Percentiles rank a stretch among this genome's conserved stretches.
Conservation (phyloP, 2,888 invertebrate genomes). For the Pelosia muscerda region DNA sequence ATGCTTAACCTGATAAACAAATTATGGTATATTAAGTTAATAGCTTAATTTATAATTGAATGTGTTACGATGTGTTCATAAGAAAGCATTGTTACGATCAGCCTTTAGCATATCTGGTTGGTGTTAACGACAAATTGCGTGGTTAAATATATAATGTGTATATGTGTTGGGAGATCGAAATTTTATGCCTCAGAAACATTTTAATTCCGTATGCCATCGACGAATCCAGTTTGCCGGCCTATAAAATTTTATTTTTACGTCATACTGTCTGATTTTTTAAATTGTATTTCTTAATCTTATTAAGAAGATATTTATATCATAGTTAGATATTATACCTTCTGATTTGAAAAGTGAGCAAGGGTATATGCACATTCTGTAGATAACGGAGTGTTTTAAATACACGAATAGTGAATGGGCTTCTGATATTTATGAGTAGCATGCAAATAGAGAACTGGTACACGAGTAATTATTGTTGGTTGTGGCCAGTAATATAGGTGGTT, state of each 20-base stretch:
- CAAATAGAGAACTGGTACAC: conserved; percentile 14
- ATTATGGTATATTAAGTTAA: conserved; percentile 86
- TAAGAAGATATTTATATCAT: conserved; percentile 55
- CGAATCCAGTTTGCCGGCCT: conserved; percentile 60
- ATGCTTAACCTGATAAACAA: conserved; percentile 87
- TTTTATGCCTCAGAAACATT: conserved; percentile 63
- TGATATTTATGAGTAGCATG: conserved; percentile 45
- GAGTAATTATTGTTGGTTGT: conserved; percentile 37
- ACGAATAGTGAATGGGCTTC: conserved; percentile 52
- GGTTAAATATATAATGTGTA: conserved; percentile 60
- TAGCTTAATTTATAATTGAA: conserved; percentile 87
- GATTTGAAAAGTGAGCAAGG: conserved; percentile 37
- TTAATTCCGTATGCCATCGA: conserved; percentile 63
- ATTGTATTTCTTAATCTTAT: conserved; percentile 57
- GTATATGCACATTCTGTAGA: conserved; percentile 43
- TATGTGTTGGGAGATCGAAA: conserved; percentile 55
- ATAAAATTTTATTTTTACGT: conserved; percentile 66
- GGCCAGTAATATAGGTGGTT: conserved; percentile 61
- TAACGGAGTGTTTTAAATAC: conserved; percentile 55
- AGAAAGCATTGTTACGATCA: conserved; percentile 80
- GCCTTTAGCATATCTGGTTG: conserved; percentile 71
- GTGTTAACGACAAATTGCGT: conserved; percentile 75
- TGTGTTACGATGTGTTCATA: conserved; percentile 79
- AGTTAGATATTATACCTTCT: conserved; percentile 50
- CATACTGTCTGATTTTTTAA: conserved; percentile 56